Conservation (phyloP, 2,113 vertebrate genomes). For the Brachionichthys hirsutus region DNA sequence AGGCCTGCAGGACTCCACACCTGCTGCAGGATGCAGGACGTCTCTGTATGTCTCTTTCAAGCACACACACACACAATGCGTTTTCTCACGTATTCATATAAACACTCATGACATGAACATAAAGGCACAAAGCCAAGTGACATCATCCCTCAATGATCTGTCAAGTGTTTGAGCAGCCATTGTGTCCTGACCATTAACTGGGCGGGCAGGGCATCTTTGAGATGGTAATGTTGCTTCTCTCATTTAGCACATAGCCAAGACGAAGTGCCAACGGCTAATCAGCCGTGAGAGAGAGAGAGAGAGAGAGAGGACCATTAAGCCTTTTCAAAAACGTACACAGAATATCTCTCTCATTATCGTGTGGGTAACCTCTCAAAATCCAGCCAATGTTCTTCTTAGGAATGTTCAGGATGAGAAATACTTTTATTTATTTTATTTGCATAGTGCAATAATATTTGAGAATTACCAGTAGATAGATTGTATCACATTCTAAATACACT, state of each 20-base stretch:
- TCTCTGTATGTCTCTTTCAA: conserved; percentile 25
- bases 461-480: not conserved
- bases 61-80: conserved; percentile 6
- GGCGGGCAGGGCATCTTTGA: conserved; percentile 85
- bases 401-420: conserved; percentile 38
- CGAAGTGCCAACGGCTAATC: conserved; percentile 76
- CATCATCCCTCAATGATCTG: conserved; percentile 63
- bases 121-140: conserved; percentile 57
- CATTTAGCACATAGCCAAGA: conserved; percentile 75
- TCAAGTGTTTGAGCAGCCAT: conserved; percentile 71
- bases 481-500: not conserved
- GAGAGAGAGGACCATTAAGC: conserved; percentile 41
- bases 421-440: not conserved
- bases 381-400: conserved; percentile 37
- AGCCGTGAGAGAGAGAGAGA: conserved; percentile 44
- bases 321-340: conserved; percentile 46
- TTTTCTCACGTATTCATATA: not conserved
- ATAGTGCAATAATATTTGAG: not conserved
- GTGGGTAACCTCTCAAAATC: conserved; percentile 31
- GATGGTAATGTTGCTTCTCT: conserved; percentile 91
- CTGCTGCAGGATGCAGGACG: conserved; percentile 41
- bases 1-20: conserved; percentile 46
- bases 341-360: conserved; percentile 60
- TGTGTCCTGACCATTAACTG: conserved; percentile 80
- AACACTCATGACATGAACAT: conserved; percentile 18